phyloP scores from a whole-genome alignment of 2,888 invertebrate genomes.

The Dorcus hopei region DNA sequence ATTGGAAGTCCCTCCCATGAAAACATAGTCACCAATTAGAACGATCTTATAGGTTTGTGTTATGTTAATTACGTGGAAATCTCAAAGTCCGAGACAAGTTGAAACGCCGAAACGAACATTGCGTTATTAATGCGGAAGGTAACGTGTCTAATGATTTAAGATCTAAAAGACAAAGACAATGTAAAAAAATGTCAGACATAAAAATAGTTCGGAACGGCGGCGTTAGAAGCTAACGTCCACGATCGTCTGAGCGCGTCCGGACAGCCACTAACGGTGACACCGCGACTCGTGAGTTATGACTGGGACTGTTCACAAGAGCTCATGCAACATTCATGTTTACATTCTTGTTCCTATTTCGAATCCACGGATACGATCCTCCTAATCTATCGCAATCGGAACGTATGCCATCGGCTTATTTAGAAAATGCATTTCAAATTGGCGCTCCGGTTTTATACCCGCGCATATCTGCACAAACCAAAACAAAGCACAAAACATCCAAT shows the following conservation, averaged over 20 bases:
- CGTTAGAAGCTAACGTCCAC: slow-evolving; percentile 1
- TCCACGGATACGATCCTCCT: slow-evolving; percentile 28
- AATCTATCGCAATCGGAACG: slow-evolving; percentile 28
- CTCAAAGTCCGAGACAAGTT: no score
- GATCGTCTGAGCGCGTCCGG: slow-evolving; percentile 13
- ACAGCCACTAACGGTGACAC: slow-evolving; percentile 32
- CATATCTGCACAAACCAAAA: no score
- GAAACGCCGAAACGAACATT: no score
- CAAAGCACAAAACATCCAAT: no score
- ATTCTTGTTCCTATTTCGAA: slow-evolving; percentile 27
- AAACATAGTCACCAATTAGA: no score
- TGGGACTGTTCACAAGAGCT: slow-evolving; percentile 30
- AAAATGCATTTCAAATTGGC: slow-evolving; percentile 23
- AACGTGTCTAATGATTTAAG: no score
- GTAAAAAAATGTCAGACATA: slow-evolving; percentile 7
- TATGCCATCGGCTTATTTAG: slow-evolving; percentile 24
- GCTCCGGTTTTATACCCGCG: not conserved
- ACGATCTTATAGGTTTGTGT: no score
- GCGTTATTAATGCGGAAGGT: no score
- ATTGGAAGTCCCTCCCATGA: no score
- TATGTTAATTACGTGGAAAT: no score
- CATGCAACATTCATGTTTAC: slow-evolving; percentile 34
- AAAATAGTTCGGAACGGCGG: slow-evolving; percentile 2
- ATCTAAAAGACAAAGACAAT: not conserved
- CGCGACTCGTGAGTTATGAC: slow-evolving; percentile 31